Percentiles rank a stretch among this genome's conserved stretches.
phyloP scores from a whole-genome alignment of 1,140 invertebrate species.

The Onthophagus taurus region DNA sequence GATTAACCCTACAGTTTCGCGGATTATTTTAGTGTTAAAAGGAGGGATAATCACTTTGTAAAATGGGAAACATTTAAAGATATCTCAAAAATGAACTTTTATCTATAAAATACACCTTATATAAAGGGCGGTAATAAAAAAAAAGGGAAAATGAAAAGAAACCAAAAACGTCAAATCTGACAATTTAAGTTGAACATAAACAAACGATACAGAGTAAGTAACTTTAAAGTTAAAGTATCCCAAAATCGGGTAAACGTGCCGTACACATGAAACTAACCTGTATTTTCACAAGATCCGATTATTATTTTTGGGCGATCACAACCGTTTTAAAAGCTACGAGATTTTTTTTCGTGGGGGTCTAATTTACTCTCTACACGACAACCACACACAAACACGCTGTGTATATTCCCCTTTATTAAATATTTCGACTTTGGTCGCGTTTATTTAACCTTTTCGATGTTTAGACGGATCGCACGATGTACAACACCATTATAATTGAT shows the following conservation, averaged over 20 bases:
- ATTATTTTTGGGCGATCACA: constrained; percentile 22
- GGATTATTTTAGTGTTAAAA: too few species aligned
- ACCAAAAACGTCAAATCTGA: constrained; percentile 13
- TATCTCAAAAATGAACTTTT: too few species aligned
- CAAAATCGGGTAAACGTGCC: neutral
- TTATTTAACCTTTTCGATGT: too few species aligned
- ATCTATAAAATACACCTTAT: too few species aligned
- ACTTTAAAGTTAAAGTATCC: constrained; percentile 14
- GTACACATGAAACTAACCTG: constrained; percentile 10
- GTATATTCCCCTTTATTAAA: constrained; percentile 8
- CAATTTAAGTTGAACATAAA: constrained; percentile 22
- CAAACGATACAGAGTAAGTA: constrained; percentile 23
- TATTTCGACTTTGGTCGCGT: too few species aligned
- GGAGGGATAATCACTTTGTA: too few species aligned
- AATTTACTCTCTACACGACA: too few species aligned
- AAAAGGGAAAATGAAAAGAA: constrained; percentile 15
- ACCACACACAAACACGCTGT: constrained; percentile 23
- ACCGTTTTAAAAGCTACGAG: constrained; percentile 29
- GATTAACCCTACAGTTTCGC: too few species aligned
- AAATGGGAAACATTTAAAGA: too few species aligned
- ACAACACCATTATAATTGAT: constrained; percentile 9
- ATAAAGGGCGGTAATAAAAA: constrained; percentile 13
- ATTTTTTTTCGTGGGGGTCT: too few species aligned
- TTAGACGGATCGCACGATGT: too few species aligned
- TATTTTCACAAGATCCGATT: constrained; percentile 8